Base-by-base conservation (phyloP, 2,113 vertebrate genomes). In the Raphicerus campestris region DNA sequence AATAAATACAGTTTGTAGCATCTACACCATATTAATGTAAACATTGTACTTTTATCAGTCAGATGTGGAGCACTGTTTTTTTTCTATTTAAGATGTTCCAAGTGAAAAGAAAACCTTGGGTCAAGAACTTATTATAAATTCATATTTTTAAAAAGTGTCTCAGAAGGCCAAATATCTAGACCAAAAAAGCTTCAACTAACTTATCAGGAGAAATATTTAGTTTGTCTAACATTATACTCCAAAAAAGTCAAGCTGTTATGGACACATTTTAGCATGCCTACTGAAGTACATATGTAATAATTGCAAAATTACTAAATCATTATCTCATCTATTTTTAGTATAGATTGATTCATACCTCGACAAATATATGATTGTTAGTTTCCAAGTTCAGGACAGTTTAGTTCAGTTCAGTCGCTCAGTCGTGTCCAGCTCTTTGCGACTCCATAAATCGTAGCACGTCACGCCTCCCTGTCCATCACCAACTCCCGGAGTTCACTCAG, bases 121-220 rank as follows among this genome's bases (percentile, higher is more conserved):
- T 35, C 16, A 96, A 92, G 16, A 84, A 89, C 39, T 39, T 13
- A 83, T 70, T 39, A 58, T 47, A 35, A 90, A 93, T 32, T 95
- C 5, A 39, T 49, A 73, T 30, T 42, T 73, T 61, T 26, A 7
- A 13, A 81, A 86, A 24, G 55, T 85, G 5, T 60, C n/a, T 56
- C 32, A 58, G 13, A 61, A 96, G 26, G 28, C 5, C 39, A 93
- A 66, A 11, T 70, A 39, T 9, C 19, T 86, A 77, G 9, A 58
- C 10, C 5, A 5, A 28, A 91, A 51, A 11, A 0, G 1, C 26
- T 80, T 93, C 5, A n/a, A 61, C 15, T 60, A 17, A 22, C 24
- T 61, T 32, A 87, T 24, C 39, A 53, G 20, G 5, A 94, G 4
- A 75, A 58, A 80, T 39, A 9, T 32, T 75, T 66, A 55, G 4